phyloP scores from a whole-genome alignment of 2,113 vertebrate genomes.

The Eidolon helvum region DNA sequence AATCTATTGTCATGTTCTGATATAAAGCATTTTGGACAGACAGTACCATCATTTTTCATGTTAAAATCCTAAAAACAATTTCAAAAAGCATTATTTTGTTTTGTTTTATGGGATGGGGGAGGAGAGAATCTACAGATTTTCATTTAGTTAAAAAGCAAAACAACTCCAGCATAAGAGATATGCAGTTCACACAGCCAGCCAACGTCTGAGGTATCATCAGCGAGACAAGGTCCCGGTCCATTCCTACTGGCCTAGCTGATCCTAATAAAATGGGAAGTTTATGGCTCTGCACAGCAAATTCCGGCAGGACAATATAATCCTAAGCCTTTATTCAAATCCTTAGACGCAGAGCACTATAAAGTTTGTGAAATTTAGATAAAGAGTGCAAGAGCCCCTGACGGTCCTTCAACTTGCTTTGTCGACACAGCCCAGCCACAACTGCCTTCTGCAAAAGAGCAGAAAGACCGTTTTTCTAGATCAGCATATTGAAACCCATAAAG shows the following conservation, averaged over 20 bases:
- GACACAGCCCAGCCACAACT: conserved; percentile 7
- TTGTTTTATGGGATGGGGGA: conserved; percentile 18
- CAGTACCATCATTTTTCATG: conserved; percentile 34
- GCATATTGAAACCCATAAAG: background rate
- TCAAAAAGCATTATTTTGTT: conserved; percentile 28
- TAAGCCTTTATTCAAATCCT: conserved; percentile 38
- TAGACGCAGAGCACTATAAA: background rate
- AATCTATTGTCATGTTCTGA: background rate
- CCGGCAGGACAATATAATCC: background rate
- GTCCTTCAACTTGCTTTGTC: background rate
- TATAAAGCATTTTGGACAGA: conserved; percentile 40
- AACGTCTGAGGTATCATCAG: conserved; percentile 67
- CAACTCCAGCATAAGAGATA: conserved; percentile 32
- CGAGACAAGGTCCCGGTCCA: background rate
- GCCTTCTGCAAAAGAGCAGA: background rate
- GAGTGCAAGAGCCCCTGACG: background rate
- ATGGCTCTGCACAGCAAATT: conserved; percentile 64
- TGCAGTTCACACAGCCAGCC: conserved; percentile 56
- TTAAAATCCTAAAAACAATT: conserved; percentile 58
- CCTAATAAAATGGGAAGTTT: conserved; percentile 43
- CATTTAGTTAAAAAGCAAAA: conserved; percentile 61
- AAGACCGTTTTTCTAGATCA: background rate
- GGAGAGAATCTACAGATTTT: conserved; percentile 38
- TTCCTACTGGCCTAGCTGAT: conserved; percentile 27
- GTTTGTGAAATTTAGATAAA: background rate